Evolutionary conservation across 2,888 invertebrate genomes (phyloP).

Genomic region (Zootermopsis nevadensis): DNA sequence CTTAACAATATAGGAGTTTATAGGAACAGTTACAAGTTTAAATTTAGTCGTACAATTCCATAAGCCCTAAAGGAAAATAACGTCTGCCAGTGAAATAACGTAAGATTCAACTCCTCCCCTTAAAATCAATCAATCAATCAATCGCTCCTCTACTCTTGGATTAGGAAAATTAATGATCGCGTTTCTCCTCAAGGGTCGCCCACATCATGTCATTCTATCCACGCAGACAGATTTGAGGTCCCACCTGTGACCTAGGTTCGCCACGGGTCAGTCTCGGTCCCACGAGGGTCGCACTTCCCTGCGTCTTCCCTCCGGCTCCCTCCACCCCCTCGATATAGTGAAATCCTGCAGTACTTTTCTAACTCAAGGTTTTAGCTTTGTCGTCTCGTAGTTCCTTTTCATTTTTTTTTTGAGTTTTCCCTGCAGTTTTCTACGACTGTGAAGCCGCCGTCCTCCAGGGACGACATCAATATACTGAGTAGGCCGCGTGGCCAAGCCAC

Average conservation of each 20-base stretch:
- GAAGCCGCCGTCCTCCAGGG: conserved; percentile 2
- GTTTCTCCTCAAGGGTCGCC: neutral
- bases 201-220: neutral
- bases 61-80: no score
- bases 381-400: conserved; percentile 37
- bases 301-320: neutral
- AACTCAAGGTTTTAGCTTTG: conserved; percentile 39
- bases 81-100: neutral
- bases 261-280: conserved; percentile 17
- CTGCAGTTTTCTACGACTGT: conserved; percentile 15
- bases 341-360: neutral
- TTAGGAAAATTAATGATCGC: neutral
- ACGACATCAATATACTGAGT: conserved; percentile 42
- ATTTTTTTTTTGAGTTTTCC: conserved; percentile 43
- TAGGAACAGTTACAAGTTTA: no score
- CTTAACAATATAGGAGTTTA: no score
- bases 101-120: neutral
- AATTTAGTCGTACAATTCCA: no score
- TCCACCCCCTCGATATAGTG: neutral
- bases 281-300: conserved; percentile 22
- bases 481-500: conserved; percentile 4
- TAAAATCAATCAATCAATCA: neutral
- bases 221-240: neutral
- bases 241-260: conserved; percentile 21
- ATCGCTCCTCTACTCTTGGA: neutral